Evolutionary conservation across 2,113 vertebrate species (phyloP).

Genomic region (Nesogale talazaci): DNA sequence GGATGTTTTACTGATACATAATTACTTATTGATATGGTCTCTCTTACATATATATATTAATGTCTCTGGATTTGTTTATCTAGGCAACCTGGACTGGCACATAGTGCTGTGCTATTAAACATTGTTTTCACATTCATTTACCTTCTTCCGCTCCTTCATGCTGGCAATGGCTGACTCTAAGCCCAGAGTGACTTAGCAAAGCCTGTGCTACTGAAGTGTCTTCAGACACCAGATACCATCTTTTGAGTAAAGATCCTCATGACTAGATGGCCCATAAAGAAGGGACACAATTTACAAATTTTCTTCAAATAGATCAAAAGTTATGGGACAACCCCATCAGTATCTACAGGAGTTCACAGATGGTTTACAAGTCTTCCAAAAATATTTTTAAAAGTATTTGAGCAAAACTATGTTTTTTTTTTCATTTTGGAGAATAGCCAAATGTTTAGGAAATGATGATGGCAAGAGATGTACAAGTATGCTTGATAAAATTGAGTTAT

Average conservation of each 20-base stretch:
- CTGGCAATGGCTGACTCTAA: background rate
- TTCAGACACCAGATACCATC: background rate
- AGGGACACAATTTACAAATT: background rate
- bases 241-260: background rate
- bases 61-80: too few species aligned
- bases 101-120: background rate
- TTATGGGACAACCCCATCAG: background rate
- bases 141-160: background rate
- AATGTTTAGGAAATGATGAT: too few species aligned
- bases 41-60: too few species aligned
- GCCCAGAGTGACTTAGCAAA: background rate
- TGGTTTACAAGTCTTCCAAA: background rate
- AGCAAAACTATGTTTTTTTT: constrained; percentile 16
- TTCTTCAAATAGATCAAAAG: background rate
- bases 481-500: too few species aligned
- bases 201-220: background rate
- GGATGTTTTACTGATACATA: too few species aligned
- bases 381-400: constrained; percentile 19
- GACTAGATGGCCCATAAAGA: background rate
- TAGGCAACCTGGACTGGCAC: too few species aligned
- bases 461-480: too few species aligned
- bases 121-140: background rate
- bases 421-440: background rate
- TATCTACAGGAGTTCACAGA: background rate
- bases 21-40: too few species aligned